Percentiles rank a stretch among this genome's conserved stretches.
Conservation (phyloP, 2,797 vertebrate species). For the Salarias fasciatus region DNA sequence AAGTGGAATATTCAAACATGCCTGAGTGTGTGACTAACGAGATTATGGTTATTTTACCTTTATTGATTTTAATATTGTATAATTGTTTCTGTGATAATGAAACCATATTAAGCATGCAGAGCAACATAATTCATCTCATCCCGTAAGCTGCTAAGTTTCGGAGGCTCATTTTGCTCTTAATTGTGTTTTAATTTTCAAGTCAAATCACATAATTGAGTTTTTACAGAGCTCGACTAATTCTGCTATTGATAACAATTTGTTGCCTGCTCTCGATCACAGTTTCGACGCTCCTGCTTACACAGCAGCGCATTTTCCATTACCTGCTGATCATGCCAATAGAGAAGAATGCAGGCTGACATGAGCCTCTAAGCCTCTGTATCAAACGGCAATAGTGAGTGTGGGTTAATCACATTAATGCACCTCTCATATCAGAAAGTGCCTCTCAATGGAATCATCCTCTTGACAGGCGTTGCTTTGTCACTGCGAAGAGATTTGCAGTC, state of each 20-base stretch:
- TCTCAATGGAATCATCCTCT: slow-evolving; percentile 74
- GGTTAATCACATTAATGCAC: slow-evolving; percentile 79
- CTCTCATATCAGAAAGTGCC: slow-evolving; percentile 73
- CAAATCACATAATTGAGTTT: slow-evolving; percentile 25
- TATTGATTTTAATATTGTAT: slow-evolving; percentile 33
- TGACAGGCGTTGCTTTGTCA: slow-evolving; percentile 71
- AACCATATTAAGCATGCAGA: slow-evolving; percentile 14
- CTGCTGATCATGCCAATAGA: slow-evolving; percentile 64
- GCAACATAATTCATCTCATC: slow-evolving; percentile 2
- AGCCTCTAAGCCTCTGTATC: slow-evolving; percentile 62
- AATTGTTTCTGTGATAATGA: slow-evolving; percentile 22
- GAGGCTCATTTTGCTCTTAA: slow-evolving; percentile 18
- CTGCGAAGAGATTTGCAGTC: slow-evolving; percentile 58
- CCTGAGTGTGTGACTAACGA: slow-evolving; percentile 1
- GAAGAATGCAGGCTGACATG: slow-evolving; percentile 51
- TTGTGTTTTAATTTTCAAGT: slow-evolving; percentile 21
- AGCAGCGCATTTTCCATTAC: slow-evolving; percentile 49
- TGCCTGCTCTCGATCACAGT: slow-evolving; percentile 6
- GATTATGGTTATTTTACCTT: slow-evolving; percentile 17
- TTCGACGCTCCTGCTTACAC: slow-evolving; percentile 25
- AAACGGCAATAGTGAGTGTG: slow-evolving; percentile 67
- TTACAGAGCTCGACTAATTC: slow-evolving; percentile 11
- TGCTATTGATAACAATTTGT: slow-evolving; percentile 11
- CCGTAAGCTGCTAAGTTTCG: slow-evolving; percentile 12
- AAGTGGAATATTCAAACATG: slow-evolving; percentile 10